These are phyloP conservation scores for Xestia ashworthii DNA, from an alignment of 2,888 invertebrate genomes.

Conservation along the genomic window DNA sequence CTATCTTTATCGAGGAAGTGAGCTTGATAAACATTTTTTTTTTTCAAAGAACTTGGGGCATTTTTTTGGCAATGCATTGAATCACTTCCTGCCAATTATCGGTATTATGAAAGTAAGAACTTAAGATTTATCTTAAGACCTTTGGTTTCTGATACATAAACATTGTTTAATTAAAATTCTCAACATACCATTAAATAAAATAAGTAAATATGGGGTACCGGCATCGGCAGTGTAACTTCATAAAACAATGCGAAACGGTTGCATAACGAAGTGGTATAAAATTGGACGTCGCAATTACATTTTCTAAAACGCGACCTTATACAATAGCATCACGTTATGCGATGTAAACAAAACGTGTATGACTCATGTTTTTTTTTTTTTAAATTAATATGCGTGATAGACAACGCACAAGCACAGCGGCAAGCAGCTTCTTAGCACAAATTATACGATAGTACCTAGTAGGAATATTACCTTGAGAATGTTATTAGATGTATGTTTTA, in stretches of 20 bases:
- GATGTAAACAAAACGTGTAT: slow-evolving; percentile 66
- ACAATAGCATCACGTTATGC: slow-evolving; percentile 54
- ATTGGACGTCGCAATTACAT: slow-evolving; percentile 50
- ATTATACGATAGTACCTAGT: slow-evolving; percentile 25
- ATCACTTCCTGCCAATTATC: slow-evolving; percentile 1
- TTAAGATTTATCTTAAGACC: slow-evolving; percentile 3
- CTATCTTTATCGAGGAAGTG: slow-evolving; percentile 59
- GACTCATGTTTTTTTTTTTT: slow-evolving; percentile 61
- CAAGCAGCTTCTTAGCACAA: slow-evolving; percentile 42
- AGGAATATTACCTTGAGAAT: slow-evolving; percentile 56
- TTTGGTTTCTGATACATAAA: neutral
- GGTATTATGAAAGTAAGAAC: neutral
- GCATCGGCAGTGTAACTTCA: slow-evolving; percentile 10
- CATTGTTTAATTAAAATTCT: slow-evolving; percentile 21
- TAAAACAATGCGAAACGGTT: slow-evolving; percentile 48
- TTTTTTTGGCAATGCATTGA: slow-evolving; percentile 9
- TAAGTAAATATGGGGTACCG: slow-evolving; percentile 26
- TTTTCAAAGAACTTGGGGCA: slow-evolving; percentile 8
- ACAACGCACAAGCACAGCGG: slow-evolving; percentile 27
- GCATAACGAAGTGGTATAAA: slow-evolving; percentile 46
- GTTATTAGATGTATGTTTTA: slow-evolving; percentile 47
- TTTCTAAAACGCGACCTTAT: slow-evolving; percentile 64
- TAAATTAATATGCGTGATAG: slow-evolving; percentile 60
- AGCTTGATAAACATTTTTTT: slow-evolving; percentile 31
- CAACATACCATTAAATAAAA: slow-evolving; percentile 15